Conservation (phyloP, 2,113 vertebrate species). For the Poeciliopsis retropinna region DNA sequence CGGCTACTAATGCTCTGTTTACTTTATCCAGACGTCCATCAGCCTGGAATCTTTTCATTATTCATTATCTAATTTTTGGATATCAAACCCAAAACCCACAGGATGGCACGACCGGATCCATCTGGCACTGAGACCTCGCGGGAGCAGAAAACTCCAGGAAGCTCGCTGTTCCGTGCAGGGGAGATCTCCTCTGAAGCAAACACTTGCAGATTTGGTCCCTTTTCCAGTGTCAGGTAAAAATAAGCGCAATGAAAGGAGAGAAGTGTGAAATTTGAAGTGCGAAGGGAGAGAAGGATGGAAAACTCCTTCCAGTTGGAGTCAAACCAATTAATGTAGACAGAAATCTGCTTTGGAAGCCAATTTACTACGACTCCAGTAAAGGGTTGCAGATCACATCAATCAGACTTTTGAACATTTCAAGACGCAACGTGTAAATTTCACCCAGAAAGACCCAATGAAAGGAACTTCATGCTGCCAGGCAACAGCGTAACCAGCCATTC, state of each 20-base stretch:
- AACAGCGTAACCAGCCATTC: no score
- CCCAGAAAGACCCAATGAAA: no score
- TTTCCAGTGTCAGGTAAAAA: slow-evolving; percentile 53
- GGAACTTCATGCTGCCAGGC: no score
- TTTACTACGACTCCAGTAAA: slow-evolving; percentile 23
- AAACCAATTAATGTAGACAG: slow-evolving; percentile 24
- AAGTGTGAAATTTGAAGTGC: slow-evolving; percentile 58
- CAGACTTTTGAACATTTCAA: no score
- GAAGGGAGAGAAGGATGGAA: slow-evolving; percentile 46
- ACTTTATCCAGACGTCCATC: slow-evolving; percentile 60
- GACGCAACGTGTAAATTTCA: no score
- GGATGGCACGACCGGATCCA: slow-evolving; percentile 25
- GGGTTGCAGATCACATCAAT: slow-evolving; percentile 1
- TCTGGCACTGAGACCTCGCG: not conserved
- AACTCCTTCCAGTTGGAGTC: slow-evolving; percentile 51
- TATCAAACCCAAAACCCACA: slow-evolving; percentile 25
- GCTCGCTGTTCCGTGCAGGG: not conserved
- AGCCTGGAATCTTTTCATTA: slow-evolving; percentile 19
- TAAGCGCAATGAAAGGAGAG: slow-evolving; percentile 46
- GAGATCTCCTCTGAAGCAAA: slow-evolving; percentile 12
- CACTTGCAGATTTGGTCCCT: slow-evolving; percentile 1
- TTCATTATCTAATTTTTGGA: slow-evolving; percentile 63
- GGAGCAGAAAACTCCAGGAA: not conserved
- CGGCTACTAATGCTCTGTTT: slow-evolving; percentile 55
- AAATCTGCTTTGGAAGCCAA: slow-evolving; percentile 21